A percentile compares a stretch with the other conserved stretches of the same genome.
Conservation (phyloP, 2,888 invertebrate species). For the Nineta flava region DNA sequence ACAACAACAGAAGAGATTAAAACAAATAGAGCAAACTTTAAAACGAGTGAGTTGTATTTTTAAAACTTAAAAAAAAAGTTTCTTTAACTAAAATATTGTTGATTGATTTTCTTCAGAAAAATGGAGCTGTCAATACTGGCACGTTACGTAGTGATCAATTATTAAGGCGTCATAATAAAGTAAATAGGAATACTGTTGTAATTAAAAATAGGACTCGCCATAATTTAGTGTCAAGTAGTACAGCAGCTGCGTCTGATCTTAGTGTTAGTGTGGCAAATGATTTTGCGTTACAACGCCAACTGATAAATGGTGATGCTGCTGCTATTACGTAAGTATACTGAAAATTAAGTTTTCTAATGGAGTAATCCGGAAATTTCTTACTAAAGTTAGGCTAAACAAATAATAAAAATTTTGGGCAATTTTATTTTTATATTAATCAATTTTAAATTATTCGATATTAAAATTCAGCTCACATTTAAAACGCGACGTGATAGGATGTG, state of each 20-base stretch:
- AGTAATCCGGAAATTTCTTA: too few relatives aligned
- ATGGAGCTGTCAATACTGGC: background rate
- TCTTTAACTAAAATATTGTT: background rate
- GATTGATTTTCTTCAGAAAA: background rate
- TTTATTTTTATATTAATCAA: too few relatives aligned
- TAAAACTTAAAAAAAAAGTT: too few relatives aligned
- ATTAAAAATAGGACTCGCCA: background rate
- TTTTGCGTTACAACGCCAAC: background rate
- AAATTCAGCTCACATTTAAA: too few relatives aligned
- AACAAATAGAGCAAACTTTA: background rate
- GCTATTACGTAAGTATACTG: too few relatives aligned
- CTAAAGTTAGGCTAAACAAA: too few relatives aligned
- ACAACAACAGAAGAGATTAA: background rate
- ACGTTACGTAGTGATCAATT: background rate
- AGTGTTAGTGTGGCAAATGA: conserved; percentile 6
- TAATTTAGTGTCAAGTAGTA: background rate
- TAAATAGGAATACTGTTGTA: background rate
- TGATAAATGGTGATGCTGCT: background rate
- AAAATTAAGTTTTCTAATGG: too few relatives aligned
- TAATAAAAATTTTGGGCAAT: too few relatives aligned
- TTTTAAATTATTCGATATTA: too few relatives aligned
- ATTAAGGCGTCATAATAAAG: background rate
- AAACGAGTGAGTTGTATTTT: background rate
- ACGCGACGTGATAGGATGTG: too few relatives aligned
- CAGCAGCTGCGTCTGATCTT: background rate